These are phyloP conservation scores for Cherax destructor DNA, from an alignment of 1,140 invertebrate species.

Conservation along the genomic window DNA sequence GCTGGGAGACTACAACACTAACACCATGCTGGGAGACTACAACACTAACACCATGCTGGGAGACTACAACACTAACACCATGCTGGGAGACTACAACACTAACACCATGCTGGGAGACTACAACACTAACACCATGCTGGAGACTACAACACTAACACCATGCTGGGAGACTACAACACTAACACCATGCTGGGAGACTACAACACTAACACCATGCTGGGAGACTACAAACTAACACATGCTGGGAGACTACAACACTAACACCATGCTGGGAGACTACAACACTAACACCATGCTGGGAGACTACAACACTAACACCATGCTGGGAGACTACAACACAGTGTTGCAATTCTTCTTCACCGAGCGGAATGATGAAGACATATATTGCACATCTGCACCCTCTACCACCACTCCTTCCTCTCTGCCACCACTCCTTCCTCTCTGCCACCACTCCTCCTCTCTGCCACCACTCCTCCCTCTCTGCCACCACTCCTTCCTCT, in stretches of 20 bases:
- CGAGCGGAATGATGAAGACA: not conserved
- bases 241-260: not conserved
- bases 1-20: not conserved
- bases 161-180: not conserved
- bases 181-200: too few species aligned
- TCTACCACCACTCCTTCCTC: not conserved
- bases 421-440: not conserved
- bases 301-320: not conserved
- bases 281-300: not conserved
- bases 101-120: not conserved
- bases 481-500: not conserved
- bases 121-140: too few species aligned
- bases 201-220: not conserved
- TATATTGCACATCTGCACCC: too few species aligned
- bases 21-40: too few species aligned
- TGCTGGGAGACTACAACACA: not conserved
- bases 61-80: not conserved
- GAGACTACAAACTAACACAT: not conserved
- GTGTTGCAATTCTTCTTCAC: not conserved
- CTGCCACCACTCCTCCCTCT: not conserved
- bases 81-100: not conserved
- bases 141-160: not conserved
- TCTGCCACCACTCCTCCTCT: not conserved
- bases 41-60: not conserved
- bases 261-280: not conserved